Base-by-base conservation (phyloP, 2,888 invertebrate species). In the Keiferia lycopersicella region DNA sequence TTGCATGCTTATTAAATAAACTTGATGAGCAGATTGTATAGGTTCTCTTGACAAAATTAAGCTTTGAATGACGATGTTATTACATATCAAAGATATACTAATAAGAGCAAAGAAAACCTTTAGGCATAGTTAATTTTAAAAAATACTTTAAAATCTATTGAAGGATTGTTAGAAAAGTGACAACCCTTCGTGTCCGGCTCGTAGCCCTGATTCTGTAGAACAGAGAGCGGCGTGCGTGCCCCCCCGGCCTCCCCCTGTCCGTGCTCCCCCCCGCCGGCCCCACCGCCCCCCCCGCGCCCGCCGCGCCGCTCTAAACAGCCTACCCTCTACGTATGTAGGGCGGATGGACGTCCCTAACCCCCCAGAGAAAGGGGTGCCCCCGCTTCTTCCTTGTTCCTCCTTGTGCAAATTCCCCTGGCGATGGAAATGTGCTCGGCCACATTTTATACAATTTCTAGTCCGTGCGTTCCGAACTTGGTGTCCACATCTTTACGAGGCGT, bases 321-420 rank as follows among this genome's bases (percentile, higher is more conserved):
- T 83, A 80, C 88, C 87, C 87, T 81, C 81, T 82, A 77, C 83
- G 87, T 87, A 87, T 87, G 91, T 87, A 84, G 88, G 88, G 84
- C 84, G 88, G 86, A 85, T 78, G 87, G 83, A 82, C 86, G 78
- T 78, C 79, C 84, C 82, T 71, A 75, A 76, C 82, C 84, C 83
- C 85, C 86, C 82, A 81, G 84, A 84, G 84, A 90, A 89, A 88
- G 89, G 90, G 89, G 88, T 86, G 86, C 87, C 83, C 85, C 89
- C 82, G 81, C 83, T 81, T 86, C 90, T 91, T 90, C 91, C 91
- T 89, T 86, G 86, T 89, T 86, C 88, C 91, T 90, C 91, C 91
- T 91, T 91, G 89, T 91, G 91, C 91, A 90, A 91, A 91, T 91
- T 91, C 91, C 91, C 91, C 87, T 85, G 91, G 85, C 91, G 91